Evolutionary conservation across 2,113 vertebrate genomes (phyloP), one percentile per base, ranked within the genome.

Genomic region (Seriola dumerili): DNA sequence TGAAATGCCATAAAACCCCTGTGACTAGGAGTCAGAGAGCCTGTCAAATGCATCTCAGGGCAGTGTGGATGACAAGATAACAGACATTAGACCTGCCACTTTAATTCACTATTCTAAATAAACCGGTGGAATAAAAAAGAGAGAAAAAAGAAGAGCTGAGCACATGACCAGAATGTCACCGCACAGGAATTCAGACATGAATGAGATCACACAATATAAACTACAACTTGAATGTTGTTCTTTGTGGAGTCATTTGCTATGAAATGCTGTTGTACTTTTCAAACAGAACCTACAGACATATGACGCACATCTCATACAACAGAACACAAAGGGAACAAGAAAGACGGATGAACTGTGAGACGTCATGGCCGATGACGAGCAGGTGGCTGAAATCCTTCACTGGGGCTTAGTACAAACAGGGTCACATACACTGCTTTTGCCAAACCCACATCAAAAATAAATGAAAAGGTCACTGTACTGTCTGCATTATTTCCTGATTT

Each of bases 1-100:
- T 52, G 83, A 88, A 90, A 91, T 59, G 92, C 93, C 93, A 93
- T 94, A 94, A 95, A 94, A 92, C 85, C 84, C 38, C 69, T 87
- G 93, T 88, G 91, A 91, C 90, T 90, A 66, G 77, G 88, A 94
- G 92, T 92, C 90, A 86, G 88, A 92, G 89, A 89, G 81, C 90
- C 94, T 94, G 95, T 93, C 94, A 92, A 76, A 89, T 67, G 77
- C 76, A 68, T 86, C 91, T 92, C 83, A 78, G 91, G 85, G 81
- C 88, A 55, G 65, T 72, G 78, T 54, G 81, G 69, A 90, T 85
- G 90, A 88, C 90, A 85, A 75, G 92, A 88, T 87, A 91, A 93
- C 89, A 89, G 86, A 71, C 91, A 86, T 84, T 80, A 89, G 91
- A 87, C 71, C 86, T 81, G 88, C 78, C 85, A 86, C 87, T 91